These are phyloP conservation scores for Trilocha varians DNA, from an alignment of 2,888 invertebrate species.

Conservation along the genomic window DNA sequence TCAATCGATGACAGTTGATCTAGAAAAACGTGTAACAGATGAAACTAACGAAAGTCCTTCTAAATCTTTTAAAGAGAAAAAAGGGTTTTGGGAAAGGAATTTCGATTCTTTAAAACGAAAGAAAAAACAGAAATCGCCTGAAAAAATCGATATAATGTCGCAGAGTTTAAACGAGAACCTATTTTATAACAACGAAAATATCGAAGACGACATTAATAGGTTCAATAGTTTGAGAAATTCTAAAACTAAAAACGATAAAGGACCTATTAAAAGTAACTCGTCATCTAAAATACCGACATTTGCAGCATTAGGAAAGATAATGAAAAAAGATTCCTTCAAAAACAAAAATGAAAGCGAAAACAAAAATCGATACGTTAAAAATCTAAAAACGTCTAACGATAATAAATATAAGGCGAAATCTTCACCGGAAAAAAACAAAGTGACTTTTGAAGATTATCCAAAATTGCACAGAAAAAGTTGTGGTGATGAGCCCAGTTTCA, in stretches of 20 bases:
- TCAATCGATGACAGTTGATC: conserved; percentile 66
- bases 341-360: conserved; percentile 43
- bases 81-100: conserved; percentile 70
- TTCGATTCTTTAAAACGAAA: conserved; percentile 67
- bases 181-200: conserved; percentile 60
- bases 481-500: conserved; percentile 56
- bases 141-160: conserved; percentile 65
- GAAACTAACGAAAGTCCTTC: conserved; percentile 54
- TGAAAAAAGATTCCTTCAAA: conserved; percentile 62
- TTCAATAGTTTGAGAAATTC: conserved; percentile 61
- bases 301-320: conserved; percentile 63
- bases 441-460: conserved; percentile 21
- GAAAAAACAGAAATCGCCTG: conserved; percentile 53
- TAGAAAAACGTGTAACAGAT: conserved; percentile 47
- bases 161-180: conserved; percentile 71
- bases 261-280: conserved; percentile 54
- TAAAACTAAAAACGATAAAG: conserved; percentile 43
- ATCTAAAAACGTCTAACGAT: conserved; percentile 43
- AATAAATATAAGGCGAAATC: conserved; percentile 67
- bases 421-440: conserved; percentile 49
- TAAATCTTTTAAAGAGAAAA: conserved; percentile 61
- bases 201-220: conserved; percentile 62
- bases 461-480: conserved; percentile 59
- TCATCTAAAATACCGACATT: conserved; percentile 68
- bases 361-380: conserved; percentile 58